Conservation (phyloP, 2,888 invertebrate species). For the Pandemis corylana region DNA sequence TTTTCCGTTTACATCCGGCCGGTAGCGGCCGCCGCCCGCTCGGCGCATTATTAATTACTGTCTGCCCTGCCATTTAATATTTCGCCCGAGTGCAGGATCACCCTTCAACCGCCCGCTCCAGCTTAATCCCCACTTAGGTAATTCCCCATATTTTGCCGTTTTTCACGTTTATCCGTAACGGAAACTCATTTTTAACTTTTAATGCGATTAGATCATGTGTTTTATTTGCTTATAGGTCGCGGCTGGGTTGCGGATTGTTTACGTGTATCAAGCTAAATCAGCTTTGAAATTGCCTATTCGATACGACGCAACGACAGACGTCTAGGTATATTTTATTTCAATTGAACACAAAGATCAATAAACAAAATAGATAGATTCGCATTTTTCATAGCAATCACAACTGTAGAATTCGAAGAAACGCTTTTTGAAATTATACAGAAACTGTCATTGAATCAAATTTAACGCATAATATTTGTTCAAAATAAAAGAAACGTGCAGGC, state of each 20-base stretch:
- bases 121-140: constrained; percentile 71
- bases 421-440: background rate
- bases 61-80: constrained; percentile 77
- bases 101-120: constrained; percentile 62
- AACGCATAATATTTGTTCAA: background rate
- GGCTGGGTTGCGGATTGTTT: constrained; percentile 12
- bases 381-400: background rate
- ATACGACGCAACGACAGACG: background rate
- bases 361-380: background rate
- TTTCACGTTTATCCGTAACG: constrained; percentile 65
- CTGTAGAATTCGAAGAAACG: background rate
- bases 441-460: background rate
- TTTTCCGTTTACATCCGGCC: constrained; percentile 76
- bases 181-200: constrained; percentile 64
- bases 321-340: no score
- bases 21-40: constrained; percentile 57
- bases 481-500: constrained; percentile 53
- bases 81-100: constrained; percentile 69
- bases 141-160: constrained; percentile 74
- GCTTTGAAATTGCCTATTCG: background rate
- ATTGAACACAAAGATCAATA: no score
- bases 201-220: constrained; percentile 53
- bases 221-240: constrained; percentile 28
- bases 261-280: constrained; percentile 1
- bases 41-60: constrained; percentile 79